Conservation (phyloP, 2,888 invertebrate species). For the Nebria salina region DNA sequence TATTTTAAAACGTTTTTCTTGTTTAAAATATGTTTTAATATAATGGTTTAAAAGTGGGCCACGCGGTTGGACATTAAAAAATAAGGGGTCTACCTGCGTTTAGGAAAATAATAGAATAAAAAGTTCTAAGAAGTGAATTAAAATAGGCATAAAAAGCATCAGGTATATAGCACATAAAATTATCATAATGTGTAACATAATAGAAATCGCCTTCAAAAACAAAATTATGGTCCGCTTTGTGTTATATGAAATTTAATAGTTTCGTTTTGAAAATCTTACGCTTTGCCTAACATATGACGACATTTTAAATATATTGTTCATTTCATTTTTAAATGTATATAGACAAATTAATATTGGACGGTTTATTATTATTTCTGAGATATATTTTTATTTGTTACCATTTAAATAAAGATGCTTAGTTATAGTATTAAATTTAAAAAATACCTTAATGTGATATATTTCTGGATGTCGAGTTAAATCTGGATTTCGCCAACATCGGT, state of each 20-base stretch:
- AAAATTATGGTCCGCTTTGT: not conserved
- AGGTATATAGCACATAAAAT: not conserved
- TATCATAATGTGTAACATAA: not conserved
- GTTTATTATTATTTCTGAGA: no score
- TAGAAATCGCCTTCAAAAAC: not conserved
- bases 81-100: not conserved
- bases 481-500: conserved; percentile 85
- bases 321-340: not conserved
- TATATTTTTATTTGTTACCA: no score
- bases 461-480: conserved; percentile 79
- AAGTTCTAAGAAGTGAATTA: not conserved
- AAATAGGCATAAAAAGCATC: not conserved
- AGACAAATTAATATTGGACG: not conserved
- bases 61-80: not conserved
- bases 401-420: no score
- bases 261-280: not conserved
- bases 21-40: no score
- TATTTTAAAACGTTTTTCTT: no score
- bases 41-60: not conserved
- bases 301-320: conserved; percentile 4
- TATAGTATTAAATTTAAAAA: not conserved
- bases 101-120: not conserved
- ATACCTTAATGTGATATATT: conserved; percentile 82
- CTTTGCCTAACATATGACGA: not conserved
- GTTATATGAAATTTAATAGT: not conserved